These are phyloP conservation scores for Melinaea marsaeus DNA, from an alignment of 2,888 invertebrate genomes.

Conservation along the genomic window DNA sequence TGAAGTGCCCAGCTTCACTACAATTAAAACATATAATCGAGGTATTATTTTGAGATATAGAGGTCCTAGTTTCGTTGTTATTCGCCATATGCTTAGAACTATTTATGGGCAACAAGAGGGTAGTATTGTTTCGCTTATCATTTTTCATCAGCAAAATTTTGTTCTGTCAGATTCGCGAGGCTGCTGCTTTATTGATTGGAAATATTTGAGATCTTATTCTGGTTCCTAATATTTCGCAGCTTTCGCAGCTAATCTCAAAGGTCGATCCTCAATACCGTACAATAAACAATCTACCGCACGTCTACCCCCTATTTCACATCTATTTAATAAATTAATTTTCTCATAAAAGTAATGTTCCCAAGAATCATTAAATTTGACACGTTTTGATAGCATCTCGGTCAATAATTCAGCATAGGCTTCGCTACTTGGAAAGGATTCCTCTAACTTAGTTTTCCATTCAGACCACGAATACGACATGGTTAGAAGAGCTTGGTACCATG, in stretches of 20 bases:
- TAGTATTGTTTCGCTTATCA: too few species aligned
- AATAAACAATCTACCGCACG: constrained; percentile 34
- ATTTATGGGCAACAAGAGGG: too few species aligned
- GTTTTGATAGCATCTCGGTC: constrained; percentile 33
- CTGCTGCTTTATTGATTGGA: constrained; percentile 16
- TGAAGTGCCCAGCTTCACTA: too few species aligned
- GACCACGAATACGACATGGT: constrained; percentile 29
- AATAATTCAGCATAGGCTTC: constrained; percentile 31
- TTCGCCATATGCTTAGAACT: too few species aligned
- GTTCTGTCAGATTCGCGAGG: too few species aligned
- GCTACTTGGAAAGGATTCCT: constrained; percentile 31
- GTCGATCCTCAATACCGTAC: constrained; percentile 32
- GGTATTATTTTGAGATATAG: too few species aligned
- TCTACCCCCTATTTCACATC: too few species aligned
- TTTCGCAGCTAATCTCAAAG: constrained; percentile 29
- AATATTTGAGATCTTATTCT: constrained; percentile 9
- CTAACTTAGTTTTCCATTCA: constrained; percentile 32
- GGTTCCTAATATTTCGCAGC: constrained; percentile 10
- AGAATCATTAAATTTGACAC: constrained; percentile 21
- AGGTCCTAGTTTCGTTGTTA: too few species aligned
- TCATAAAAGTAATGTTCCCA: too few species aligned
- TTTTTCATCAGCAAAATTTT: too few species aligned
- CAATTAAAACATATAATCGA: too few species aligned
- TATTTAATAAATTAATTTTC: constrained; percentile 33
- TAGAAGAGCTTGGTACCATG: constrained; percentile 32